Percentiles rank a stretch among this genome's conserved stretches.
Conservation (phyloP, 2,888 invertebrate species). For the Liodrosophila aerea region DNA sequence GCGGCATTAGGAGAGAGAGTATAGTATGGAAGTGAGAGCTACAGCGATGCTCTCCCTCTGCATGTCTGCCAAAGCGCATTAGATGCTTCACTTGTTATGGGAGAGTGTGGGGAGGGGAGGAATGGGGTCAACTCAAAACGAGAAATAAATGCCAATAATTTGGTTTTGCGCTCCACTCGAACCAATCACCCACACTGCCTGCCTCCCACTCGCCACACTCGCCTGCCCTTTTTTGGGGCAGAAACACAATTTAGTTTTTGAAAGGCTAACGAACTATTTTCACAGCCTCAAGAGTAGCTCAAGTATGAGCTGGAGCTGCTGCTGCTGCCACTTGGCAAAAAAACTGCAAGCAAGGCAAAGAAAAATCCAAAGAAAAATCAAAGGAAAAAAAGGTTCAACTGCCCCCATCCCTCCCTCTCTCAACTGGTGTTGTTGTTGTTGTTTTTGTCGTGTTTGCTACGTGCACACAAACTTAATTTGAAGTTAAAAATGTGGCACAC, state of each 20-base stretch:
- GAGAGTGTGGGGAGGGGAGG: neutral
- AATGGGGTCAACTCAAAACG: constrained; percentile 66
- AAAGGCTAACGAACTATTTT: constrained; percentile 75
- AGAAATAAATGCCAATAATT: constrained; percentile 77
- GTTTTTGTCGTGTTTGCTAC: constrained; percentile 69
- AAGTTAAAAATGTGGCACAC: constrained; percentile 70
- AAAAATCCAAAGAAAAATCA: constrained; percentile 40
- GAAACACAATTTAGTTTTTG: constrained; percentile 71
- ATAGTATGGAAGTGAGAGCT: neutral
- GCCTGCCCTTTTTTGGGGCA: constrained; percentile 67
- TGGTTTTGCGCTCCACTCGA: constrained; percentile 62
- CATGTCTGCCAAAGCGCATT: constrained; percentile 61
- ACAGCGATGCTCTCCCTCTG: too few species aligned
- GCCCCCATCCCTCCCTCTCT: constrained; percentile 3
- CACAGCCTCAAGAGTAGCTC: constrained; percentile 56
- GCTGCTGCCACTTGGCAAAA: constrained; percentile 46
- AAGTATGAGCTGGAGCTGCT: constrained; percentile 13
- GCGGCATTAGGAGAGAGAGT: constrained; percentile 57
- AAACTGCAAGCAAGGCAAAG: constrained; percentile 66
- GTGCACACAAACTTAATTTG: constrained; percentile 76
- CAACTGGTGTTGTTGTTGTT: constrained; percentile 26
- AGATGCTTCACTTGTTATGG: constrained; percentile 69
- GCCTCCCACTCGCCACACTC: constrained; percentile 5
- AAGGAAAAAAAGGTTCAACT: constrained; percentile 53
- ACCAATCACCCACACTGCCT: constrained; percentile 69